phyloP scores from a whole-genome alignment of 2,797 vertebrate genomes.

The Vipera ursinii region DNA sequence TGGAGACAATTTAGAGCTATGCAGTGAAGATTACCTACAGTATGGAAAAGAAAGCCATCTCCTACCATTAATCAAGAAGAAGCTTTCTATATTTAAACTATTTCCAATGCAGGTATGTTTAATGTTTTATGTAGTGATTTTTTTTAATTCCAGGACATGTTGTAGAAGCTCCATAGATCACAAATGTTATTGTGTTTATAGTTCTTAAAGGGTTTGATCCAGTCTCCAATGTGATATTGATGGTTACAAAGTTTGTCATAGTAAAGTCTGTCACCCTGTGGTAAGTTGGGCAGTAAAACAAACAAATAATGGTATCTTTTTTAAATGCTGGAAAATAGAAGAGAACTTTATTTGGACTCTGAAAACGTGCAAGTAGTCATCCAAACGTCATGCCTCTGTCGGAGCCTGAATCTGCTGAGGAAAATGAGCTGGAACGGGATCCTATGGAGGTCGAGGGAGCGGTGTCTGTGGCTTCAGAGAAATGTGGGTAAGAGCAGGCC shows the following conservation, averaged over 20 bases:
- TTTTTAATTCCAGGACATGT: not conserved
- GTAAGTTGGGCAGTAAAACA: no score
- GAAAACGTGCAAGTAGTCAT: not conserved
- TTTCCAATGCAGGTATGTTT: not conserved
- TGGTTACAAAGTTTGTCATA: not conserved
- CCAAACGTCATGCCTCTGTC: not conserved
- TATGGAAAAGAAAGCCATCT: not conserved
- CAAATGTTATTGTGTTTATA: not conserved
- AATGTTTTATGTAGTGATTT: not conserved
- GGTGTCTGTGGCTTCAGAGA: no score
- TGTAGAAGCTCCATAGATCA: not conserved
- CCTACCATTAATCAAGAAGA: not conserved
- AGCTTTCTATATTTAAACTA: not conserved
- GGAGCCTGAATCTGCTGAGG: no score
- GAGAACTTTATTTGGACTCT: not conserved
- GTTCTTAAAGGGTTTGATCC: not conserved
- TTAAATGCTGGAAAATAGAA: not conserved
- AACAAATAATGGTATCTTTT: not conserved
- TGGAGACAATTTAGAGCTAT: not conserved
- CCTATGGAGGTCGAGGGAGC: no score
- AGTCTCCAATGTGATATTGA: not conserved
- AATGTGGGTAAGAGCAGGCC: no score
- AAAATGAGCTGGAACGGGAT: no score
- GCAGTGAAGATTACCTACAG: not conserved
- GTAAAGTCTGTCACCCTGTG: not conserved